A percentile compares a stretch with the other conserved stretches of the same genome.
Conservation (phyloP, 1,140 invertebrate species). For the Solenopsis fugax region DNA sequence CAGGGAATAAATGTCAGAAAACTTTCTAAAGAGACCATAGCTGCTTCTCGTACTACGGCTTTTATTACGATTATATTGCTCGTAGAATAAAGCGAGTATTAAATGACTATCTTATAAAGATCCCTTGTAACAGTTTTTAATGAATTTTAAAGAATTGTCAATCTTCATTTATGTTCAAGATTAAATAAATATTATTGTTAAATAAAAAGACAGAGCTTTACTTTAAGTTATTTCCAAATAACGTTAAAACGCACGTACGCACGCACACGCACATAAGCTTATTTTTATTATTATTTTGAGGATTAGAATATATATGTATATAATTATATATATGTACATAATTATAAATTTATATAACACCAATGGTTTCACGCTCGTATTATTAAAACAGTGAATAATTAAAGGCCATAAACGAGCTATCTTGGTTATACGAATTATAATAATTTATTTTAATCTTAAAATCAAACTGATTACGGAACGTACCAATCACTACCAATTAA, state of each 20-base stretch:
- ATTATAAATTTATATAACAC: too few species aligned
- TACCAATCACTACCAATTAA: too few species aligned
- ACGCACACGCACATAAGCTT: too few species aligned
- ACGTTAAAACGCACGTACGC: background rate
- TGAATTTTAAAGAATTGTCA: constrained; percentile 1
- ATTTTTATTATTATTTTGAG: too few species aligned
- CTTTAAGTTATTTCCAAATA: constrained; percentile 9
- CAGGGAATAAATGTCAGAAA: constrained; percentile 52
- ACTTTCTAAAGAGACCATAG: constrained; percentile 42
- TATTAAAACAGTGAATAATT: too few species aligned
- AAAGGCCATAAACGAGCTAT: too few species aligned
- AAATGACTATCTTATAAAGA: background rate
- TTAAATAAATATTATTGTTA: background rate
- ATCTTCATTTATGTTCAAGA: background rate
- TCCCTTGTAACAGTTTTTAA: constrained; percentile 10
- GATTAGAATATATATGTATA: too few species aligned
- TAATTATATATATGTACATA: too few species aligned
- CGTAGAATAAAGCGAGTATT: constrained; percentile 35
- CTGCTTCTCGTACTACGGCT: background rate
- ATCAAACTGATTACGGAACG: too few species aligned
- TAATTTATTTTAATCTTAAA: too few species aligned
- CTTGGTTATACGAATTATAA: too few species aligned
- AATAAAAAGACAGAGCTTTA: background rate
- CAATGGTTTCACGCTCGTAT: too few species aligned
- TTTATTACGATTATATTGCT: constrained; percentile 44